Percentiles rank a stretch among this genome's conserved stretches.
These are phyloP conservation scores for Microcebus ravelobensis DNA, from an alignment of 2,113 vertebrate genomes.

Conservation along the genomic window DNA sequence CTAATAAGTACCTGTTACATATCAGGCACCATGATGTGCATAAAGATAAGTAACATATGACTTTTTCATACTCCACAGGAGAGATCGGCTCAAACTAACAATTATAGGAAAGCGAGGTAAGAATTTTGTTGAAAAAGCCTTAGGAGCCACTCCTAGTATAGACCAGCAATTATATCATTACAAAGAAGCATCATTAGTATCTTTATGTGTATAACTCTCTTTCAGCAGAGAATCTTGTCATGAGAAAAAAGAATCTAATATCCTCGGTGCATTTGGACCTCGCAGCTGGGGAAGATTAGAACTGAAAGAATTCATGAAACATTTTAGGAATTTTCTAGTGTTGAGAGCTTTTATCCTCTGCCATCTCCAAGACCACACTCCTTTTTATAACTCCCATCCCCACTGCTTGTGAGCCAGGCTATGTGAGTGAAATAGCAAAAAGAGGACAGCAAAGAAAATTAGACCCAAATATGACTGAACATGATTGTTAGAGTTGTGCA, in stretches of 20 bases:
- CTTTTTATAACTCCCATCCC: slow-evolving; percentile 34
- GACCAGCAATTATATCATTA: neutral
- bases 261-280: neutral
- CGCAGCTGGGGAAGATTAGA: neutral
- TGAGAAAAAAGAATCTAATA: slow-evolving; percentile 16
- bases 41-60: neutral
- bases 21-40: neutral
- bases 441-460: slow-evolving; percentile 40
- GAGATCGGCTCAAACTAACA: neutral
- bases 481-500: neutral
- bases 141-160: neutral
- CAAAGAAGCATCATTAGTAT: slow-evolving; percentile 10
- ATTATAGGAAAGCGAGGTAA: neutral
- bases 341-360: slow-evolving; percentile 34
- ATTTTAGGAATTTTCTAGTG: slow-evolving; percentile 13
- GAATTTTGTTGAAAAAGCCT: slow-evolving; percentile 16
- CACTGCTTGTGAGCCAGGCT: neutral
- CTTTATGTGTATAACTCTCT: neutral
- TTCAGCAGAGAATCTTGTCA: neutral
- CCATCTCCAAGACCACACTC: slow-evolving; percentile 15
- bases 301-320: neutral
- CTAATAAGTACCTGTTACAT: neutral
- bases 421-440: slow-evolving; percentile 38
- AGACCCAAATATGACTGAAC: neutral
- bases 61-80: neutral